Conservation (phyloP, 2,113 vertebrate species). For the Bos taurus region DNA sequence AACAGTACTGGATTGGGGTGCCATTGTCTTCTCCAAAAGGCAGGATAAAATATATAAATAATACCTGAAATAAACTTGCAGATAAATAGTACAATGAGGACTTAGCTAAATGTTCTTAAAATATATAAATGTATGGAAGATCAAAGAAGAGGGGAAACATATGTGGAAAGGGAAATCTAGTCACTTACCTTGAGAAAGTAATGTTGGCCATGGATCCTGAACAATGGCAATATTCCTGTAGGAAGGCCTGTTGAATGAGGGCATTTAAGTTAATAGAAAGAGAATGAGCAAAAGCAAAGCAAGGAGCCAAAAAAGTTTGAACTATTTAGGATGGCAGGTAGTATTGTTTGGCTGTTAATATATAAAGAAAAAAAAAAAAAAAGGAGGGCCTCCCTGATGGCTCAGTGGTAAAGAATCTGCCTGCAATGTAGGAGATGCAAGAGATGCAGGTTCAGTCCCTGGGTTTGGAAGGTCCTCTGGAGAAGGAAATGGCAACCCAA, state of each 20-base stretch:
- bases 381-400: not conserved
- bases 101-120: not conserved
- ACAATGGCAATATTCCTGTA: not conserved
- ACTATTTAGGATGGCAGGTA: not conserved
- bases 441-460: not conserved
- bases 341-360: not conserved
- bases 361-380: not conserved
- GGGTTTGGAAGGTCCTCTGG: not conserved
- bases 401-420: not conserved
- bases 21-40: too few species aligned
- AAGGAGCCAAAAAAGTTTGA: not conserved
- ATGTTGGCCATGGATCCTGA: not conserved
- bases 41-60: not conserved
- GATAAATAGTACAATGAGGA: not conserved
- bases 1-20: too few species aligned
- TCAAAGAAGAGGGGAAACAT: not conserved
- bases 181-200: not conserved
- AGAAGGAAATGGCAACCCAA: not conserved
- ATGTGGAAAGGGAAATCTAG: not conserved
- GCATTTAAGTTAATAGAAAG: not conserved
- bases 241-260: accelerated
- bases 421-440: not conserved
- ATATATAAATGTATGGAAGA: not conserved
- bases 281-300: not conserved
- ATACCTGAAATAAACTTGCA: not conserved